A percentile compares a stretch with the other conserved stretches of the same genome.
Conservation (phyloP, 2,113 vertebrate genomes). For the Colinus virginianus region DNA sequence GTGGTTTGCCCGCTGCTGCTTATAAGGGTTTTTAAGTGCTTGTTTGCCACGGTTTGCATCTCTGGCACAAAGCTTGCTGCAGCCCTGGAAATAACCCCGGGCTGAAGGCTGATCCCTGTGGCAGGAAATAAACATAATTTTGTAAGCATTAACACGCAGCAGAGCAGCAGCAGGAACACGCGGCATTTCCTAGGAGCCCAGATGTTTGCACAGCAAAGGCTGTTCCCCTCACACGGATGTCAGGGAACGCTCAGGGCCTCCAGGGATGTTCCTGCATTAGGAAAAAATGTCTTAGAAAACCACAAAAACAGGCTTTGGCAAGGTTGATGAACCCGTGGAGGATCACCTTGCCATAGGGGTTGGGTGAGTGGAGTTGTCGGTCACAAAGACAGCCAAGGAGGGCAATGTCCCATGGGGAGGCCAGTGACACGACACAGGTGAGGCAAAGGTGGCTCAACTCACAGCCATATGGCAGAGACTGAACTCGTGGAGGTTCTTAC, state of each 20-base stretch:
- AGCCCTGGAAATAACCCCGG: constrained; percentile 34
- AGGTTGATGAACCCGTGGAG: neutral
- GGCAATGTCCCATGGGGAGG: neutral
- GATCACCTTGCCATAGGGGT: neutral
- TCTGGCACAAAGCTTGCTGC: neutral
- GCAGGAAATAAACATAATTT: constrained; percentile 44
- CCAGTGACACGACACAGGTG: too few relatives aligned
- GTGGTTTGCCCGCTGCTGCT: neutral
- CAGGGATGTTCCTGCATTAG: constrained; percentile 5
- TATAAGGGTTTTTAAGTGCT: neutral
- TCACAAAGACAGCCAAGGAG: neutral
- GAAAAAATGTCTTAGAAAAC: neutral
- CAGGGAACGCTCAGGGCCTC: neutral
- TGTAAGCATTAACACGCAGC: neutral
- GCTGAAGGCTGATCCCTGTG: neutral
- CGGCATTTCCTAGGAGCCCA: constrained; percentile 18
- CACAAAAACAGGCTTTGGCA: neutral
- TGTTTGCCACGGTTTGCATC: neutral
- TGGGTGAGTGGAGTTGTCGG: rapidly evolving
- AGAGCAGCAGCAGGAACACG: neutral
- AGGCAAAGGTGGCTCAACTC: neutral
- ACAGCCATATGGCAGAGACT: neutral
- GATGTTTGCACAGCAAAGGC: neutral
- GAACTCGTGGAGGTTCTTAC: neutral
- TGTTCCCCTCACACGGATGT: neutral